phyloP scores from a whole-genome alignment of 2,888 invertebrate genomes.

The Tortricodes alternella region DNA sequence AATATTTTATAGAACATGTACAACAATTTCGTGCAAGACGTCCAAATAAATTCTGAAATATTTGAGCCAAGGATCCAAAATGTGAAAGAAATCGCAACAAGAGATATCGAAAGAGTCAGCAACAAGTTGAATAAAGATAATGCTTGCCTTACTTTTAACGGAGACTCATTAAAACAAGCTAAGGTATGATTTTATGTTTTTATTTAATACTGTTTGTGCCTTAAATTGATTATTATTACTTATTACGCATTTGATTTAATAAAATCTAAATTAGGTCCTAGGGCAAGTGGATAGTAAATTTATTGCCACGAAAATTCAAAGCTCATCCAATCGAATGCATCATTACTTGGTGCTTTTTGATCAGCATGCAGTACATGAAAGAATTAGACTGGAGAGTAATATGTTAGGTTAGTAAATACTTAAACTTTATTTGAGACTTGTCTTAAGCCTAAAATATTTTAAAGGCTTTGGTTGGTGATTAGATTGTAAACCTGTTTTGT shows the following conservation, averaged over 20 bases:
- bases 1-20: conserved; percentile 60
- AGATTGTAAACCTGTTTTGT: neutral
- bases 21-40: conserved; percentile 67
- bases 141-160: conserved; percentile 59
- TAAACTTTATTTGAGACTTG: too few relatives aligned
- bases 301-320: conserved; percentile 79
- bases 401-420: conserved; percentile 74
- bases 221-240: neutral
- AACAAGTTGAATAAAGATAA: conserved; percentile 52
- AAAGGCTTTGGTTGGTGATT: neutral
- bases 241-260: neutral
- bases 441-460: too few relatives aligned
- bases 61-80: conserved; percentile 58
- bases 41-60: conserved; percentile 73
- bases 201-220: neutral
- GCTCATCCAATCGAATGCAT: conserved; percentile 49
- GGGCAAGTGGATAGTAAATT: conserved; percentile 90
- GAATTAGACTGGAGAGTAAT: conserved; percentile 89
- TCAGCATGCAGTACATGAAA: conserved; percentile 94
- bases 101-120: conserved; percentile 54
- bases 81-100: conserved; percentile 47
- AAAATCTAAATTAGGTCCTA: conserved; percentile 75
- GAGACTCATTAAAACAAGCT: conserved; percentile 51
- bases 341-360: conserved; percentile 87
- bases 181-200: conserved; percentile 46